Evolutionary conservation across 2,113 vertebrate genomes (phyloP), one percentile per base, ranked within the genome.

Genomic region (Mormyrus lacerda): DNA sequence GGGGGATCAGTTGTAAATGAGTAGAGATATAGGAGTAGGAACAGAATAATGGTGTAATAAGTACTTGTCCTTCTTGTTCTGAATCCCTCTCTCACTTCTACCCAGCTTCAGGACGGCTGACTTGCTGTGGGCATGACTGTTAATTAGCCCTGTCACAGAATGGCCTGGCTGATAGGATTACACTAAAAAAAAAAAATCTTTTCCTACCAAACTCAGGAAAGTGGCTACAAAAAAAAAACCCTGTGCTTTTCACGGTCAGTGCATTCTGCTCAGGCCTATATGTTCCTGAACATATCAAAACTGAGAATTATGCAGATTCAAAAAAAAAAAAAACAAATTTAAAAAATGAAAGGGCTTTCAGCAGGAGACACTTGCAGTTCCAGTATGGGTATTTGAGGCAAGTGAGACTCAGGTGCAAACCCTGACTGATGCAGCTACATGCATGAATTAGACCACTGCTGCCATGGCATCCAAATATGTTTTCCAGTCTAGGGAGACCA

Each of bases 401-500:
- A 39, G 73, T 42, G 82, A n/a, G 82, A 47, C 82, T n/a, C 82
- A 84, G 82, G 82, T 84, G 82, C 82, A 84, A 84, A 42, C 4
- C 82, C 82, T 45, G 82, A 84, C 42, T 47, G 44, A 84, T 84
- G 82, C 82, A 84, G 19, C 45, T 27, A n/a, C 44, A 45, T 84
- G 82, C 82, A 84, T 84, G 42, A 24, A 47, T 45, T 42, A 84
- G 44, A 84, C 19, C 39, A n/a, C 39, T 11, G 82, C 15, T 0
- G 15, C 73, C 35, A 42, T 42, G 73, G 15, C 82, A 84, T 47
- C 24, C 39, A n/a, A 84, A 45, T 84, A 47, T 84, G 82, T 84
- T 44, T 84, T 42, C 39, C 24, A 21, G 19, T 79, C 35, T 79
- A 79, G 61, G 27, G 61, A 69, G 61, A 69, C 82, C 44, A 44